Base-by-base conservation (phyloP, 2,797 vertebrate genomes). In the Champsocephalus esox region DNA sequence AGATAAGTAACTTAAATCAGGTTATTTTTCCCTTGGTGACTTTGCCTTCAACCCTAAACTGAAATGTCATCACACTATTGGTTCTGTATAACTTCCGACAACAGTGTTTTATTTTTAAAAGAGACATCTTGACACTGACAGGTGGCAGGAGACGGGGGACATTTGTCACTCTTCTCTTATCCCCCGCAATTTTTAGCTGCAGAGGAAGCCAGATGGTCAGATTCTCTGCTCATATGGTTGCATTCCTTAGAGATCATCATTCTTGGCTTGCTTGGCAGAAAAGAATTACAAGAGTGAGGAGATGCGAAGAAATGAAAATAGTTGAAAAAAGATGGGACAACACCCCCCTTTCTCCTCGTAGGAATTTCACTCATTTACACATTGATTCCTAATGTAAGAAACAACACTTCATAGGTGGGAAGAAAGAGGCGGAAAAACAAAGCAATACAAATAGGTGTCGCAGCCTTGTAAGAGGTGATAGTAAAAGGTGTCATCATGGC, bases 161-260 rank as follows among this genome's bases (percentile, higher is more conserved):
- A 46, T 64, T 83, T 73, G 64, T 87, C 86, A 75, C 84, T 87
- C 76, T 77, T 70, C 52, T 72, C 66, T 52, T 62, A 48, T 88
- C 88, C 85, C 77, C 56, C 0, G 73, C 3, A 76, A 81, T 82
- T 83, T 79, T 46, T 66, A 68, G 77, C 82, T 73, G 87, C 76
- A 60, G 58, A 77, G 73, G 75, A 83, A 71, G 88, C 88, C 92
- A 93, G 91, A 93, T 93, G 91, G 92, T 86, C 85, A 82, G 66
- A 89, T 86, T 88, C 82, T 85, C 79, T 57, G 80, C 68, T 91
- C 88, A 83, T 90, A 90, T 93, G 92, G 76, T 85, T 79, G 65
- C n/a, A 38, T 73, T 87, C 88, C 86, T 81, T 1, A 4, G 89
- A 89, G 90, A 91, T 83, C 74, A 24, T 38, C 56, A 19, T 75